phyloP scores from a whole-genome alignment of 2,888 invertebrate species.

The Syrphus vitripennis region DNA sequence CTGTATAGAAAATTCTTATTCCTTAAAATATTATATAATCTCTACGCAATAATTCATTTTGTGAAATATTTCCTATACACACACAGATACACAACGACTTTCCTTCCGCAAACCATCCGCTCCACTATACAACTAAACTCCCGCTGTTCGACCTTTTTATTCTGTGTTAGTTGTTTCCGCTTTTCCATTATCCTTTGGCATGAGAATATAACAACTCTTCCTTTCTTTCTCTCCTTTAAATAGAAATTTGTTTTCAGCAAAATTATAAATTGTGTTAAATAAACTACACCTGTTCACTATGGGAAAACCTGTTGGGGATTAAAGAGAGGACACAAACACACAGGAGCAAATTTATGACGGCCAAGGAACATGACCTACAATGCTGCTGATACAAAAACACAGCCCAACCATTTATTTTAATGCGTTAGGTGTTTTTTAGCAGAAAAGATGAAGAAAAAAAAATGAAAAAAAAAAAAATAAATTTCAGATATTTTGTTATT shows the following conservation, averaged over 20 bases:
- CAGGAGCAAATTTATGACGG: constrained; percentile 49
- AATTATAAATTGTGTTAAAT: constrained; percentile 67
- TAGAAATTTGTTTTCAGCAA: constrained; percentile 62
- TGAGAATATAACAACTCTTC: background rate
- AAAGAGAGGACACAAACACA: background rate
- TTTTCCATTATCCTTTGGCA: background rate
- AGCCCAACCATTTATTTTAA: constrained; percentile 49
- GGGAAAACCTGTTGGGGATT: constrained; percentile 59
- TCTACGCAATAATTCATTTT: constrained; percentile 19
- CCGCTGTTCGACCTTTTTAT: constrained; percentile 5
- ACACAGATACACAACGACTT: background rate
- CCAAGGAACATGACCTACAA: constrained; percentile 64
- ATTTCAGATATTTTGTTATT: constrained; percentile 34
- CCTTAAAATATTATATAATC: constrained; percentile 2
- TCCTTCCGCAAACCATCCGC: background rate
- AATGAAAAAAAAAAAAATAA: background rate
- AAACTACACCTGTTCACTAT: constrained; percentile 61
- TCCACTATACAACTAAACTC: background rate
- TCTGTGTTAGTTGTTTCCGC: constrained; percentile 7
- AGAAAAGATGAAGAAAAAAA: background rate
- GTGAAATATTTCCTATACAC: constrained; percentile 18
- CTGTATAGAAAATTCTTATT: background rate
- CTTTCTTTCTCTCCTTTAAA: constrained; percentile 30
- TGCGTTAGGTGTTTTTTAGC: constrained; percentile 48
- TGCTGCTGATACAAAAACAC: constrained; percentile 5